phyloP scores from a whole-genome alignment of 1,140 invertebrate genomes.

The Macrobrachium nipponense region DNA sequence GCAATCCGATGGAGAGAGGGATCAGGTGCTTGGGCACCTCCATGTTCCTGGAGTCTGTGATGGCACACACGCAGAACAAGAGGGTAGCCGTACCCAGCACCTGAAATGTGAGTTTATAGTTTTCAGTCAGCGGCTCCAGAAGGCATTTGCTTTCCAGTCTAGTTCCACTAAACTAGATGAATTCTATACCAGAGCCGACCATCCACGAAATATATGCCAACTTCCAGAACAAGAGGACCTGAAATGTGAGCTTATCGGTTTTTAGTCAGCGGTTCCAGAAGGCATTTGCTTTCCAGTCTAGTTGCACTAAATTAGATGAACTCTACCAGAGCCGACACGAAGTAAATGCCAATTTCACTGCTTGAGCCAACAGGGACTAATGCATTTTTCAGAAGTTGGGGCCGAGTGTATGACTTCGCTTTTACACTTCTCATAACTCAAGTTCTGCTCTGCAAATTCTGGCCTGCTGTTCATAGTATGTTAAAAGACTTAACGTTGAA shows the following conservation, averaged over 20 bases:
- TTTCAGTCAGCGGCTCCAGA: conserved; percentile 88
- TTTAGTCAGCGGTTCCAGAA: conserved; percentile 86
- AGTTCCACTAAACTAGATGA: no score
- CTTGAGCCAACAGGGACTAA: no score
- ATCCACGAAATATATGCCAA: no score
- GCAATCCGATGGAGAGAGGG: conserved; percentile 72
- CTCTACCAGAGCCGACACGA: conserved; percentile 63
- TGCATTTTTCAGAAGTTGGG: no score
- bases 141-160: conserved; percentile 73
- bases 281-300: conserved; percentile 73
- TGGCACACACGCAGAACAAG: conserved; percentile 71
- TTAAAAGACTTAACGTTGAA: no score
- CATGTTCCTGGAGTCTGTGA: conserved; percentile 73
- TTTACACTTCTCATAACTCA: no score
- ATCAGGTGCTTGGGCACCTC: conserved; percentile 68
- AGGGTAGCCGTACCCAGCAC: conserved; percentile 74
- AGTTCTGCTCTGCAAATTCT: no score
- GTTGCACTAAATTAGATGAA: conserved; percentile 84
- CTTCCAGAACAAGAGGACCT: conserved; percentile 74
- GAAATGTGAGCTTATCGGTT: conserved; percentile 71
- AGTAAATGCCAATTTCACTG: no score
- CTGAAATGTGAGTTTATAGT: conserved; percentile 71
- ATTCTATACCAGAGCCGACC: no score
- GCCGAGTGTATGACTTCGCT: no score
- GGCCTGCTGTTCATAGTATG: no score